Evolutionary conservation across 2,888 invertebrate species (phyloP), one percentile per base, ranked within the genome.

Genomic region (Exephanes ischioxanthus): DNA sequence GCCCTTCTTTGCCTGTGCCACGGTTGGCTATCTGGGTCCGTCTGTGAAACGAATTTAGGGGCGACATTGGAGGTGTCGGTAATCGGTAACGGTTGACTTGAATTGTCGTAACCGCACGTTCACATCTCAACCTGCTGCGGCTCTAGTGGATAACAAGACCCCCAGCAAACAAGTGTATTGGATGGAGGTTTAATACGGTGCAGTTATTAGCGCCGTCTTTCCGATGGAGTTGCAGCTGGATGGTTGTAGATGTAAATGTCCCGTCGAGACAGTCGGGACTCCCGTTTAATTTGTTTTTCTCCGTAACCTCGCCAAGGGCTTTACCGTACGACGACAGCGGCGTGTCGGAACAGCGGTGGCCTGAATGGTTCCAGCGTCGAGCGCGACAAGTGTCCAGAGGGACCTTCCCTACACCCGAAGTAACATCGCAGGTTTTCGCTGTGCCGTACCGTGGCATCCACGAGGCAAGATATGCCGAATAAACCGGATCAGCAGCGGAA

Each of bases 401-500:
- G 26, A 61, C 11, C n/a, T n/a, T 45, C 45, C 3, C 3, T 55
- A 22, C 19, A 19, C 11, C 22, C 55, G 55, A 22, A 9, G 55
- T 55, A 55, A 55, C 9, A 9, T 22, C 26, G 58, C 26, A 58
- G 58, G 11, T 9, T 58, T 58, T 3, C 11, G 22, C 11, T 26
- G 16, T 16, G 19, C 16, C 51, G 11, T 1, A 53, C 9, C 16
- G 22, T 7, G 5, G 53, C 51, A 66, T 51, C 66, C 51, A 30
- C 33, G 22, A 37, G 53, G 66, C 19, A 37, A 76, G 66, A 76
- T 76, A 76, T 22, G 66, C 51, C 63, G 48, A 66, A 76, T 66
- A 63, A 48, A 66, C 11, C 51, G 51, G 66, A 76, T 76, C 51
- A 51, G 37, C 19, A 16, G 19, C 33, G 7, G 14, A 19, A 51